These are phyloP conservation scores for Arbacia lixula DNA, from an alignment of 53 echinoderm and acorn worm genomes.

Conservation along the genomic window DNA sequence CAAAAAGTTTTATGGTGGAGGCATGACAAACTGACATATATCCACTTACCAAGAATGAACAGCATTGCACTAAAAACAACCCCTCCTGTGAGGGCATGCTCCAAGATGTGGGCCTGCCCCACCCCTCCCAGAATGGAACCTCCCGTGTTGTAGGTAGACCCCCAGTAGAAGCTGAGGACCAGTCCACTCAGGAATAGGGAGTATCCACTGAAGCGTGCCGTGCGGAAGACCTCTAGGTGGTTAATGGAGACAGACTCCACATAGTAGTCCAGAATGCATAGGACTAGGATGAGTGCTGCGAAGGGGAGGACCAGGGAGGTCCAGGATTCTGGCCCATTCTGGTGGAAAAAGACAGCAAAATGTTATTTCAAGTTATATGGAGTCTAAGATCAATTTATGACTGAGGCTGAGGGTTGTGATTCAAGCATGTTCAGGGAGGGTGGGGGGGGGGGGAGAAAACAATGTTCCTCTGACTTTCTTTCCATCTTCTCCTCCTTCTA, in stretches of 20 bases:
- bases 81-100: constrained; percentile 90
- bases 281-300: constrained; percentile 70
- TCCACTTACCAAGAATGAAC: constrained; percentile 86
- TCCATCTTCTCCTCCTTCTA: too few relatives aligned
- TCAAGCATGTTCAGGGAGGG: too few relatives aligned
- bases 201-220: constrained; percentile 81
- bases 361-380: too few relatives aligned
- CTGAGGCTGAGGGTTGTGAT: too few relatives aligned
- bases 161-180: constrained; percentile 78
- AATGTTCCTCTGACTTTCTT: too few relatives aligned
- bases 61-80: constrained; percentile 82
- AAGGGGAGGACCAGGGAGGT: constrained; percentile 76
- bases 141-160: constrained; percentile 24
- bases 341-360: constrained; percentile 1
- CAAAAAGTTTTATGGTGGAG: too few relatives aligned
- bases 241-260: constrained; percentile 81
- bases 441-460: too few relatives aligned
- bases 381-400: too few relatives aligned
- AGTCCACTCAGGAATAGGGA: constrained; percentile 74
- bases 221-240: constrained; percentile 80
- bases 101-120: constrained; percentile 33
- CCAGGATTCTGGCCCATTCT: constrained; percentile 85
- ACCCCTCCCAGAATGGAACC: constrained; percentile 49
- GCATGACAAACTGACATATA: too few relatives aligned
- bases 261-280: constrained; percentile 94